Conservation (phyloP, 2,797 vertebrate genomes). For the Gastrophryne carolinensis region DNA sequence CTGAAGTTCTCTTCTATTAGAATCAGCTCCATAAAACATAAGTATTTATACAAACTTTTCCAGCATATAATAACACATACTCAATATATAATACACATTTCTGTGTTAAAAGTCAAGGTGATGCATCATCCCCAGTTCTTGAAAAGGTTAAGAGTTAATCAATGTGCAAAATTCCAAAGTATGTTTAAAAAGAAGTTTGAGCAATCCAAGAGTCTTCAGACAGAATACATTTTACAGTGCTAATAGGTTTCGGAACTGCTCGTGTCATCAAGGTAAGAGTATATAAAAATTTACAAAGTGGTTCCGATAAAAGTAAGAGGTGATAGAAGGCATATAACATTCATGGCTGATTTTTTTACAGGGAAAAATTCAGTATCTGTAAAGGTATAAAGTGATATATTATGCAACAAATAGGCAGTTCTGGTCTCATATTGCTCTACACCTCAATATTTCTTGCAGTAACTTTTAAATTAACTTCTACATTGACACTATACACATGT, state of each 20-base stretch:
- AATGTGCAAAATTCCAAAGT: not conserved
- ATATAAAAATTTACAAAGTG: not conserved
- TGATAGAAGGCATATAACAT: slow-evolving; percentile 3
- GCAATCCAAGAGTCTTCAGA: not conserved
- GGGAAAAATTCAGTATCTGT: not conserved
- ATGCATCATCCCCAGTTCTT: slow-evolving; percentile 6
- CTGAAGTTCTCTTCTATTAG: too few relatives aligned
- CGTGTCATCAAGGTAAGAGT: not conserved
- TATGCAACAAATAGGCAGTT: slow-evolving; percentile 10
- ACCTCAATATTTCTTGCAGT: slow-evolving; percentile 45
- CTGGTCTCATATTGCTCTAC: slow-evolving; percentile 31
- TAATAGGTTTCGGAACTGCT: not conserved
- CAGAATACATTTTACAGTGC: not conserved
- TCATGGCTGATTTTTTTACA: not conserved
- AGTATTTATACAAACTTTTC: too few relatives aligned
- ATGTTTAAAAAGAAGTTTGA: not conserved
- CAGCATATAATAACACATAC: not conserved
- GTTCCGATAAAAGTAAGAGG: not conserved
- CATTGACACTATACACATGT: slow-evolving; percentile 47
- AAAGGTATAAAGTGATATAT: slow-evolving; percentile 34
- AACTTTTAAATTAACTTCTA: slow-evolving; percentile 51
- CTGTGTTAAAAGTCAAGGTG: slow-evolving; percentile 1
- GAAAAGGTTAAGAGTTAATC: slow-evolving; percentile 12
- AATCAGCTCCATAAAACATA: too few relatives aligned
- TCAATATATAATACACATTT: not conserved